Percentiles rank a stretch among this genome's conserved stretches.
These are phyloP conservation scores for Nezara viridula DNA, from an alignment of 2,888 invertebrate species.

Conservation along the genomic window DNA sequence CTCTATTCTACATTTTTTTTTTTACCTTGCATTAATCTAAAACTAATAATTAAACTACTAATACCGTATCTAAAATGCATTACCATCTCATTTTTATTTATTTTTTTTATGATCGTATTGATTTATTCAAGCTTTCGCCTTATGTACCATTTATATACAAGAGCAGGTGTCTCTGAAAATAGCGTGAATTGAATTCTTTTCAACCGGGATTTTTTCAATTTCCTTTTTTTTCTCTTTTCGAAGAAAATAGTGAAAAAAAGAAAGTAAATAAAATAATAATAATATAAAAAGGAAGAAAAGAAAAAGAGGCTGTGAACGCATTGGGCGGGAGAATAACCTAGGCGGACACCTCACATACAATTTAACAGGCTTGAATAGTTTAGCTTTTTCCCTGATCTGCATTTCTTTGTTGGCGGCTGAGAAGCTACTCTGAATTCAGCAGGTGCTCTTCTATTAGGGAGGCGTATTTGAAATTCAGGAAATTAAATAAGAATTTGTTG, in stretches of 20 bases:
- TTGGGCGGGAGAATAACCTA: background rate
- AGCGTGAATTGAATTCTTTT: background rate
- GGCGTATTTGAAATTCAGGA: background rate
- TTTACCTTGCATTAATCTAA: too few relatives aligned
- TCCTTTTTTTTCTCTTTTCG: background rate
- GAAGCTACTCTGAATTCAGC: constrained; percentile 5
- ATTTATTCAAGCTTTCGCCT: background rate
- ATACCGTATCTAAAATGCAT: too few relatives aligned
- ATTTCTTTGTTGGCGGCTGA: background rate
- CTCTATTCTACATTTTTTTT: too few relatives aligned
- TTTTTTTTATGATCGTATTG: too few relatives aligned
- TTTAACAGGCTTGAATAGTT: constrained; percentile 21
- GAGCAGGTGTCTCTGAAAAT: background rate
- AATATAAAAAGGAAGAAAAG: background rate
- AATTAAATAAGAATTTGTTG: constrained; percentile 21
- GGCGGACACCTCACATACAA: background rate
- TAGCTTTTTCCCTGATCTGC: constrained; percentile 8
- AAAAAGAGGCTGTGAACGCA: background rate
- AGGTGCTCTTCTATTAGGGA: background rate
- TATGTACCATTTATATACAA: background rate
- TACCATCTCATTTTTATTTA: too few relatives aligned
- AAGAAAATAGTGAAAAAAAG: background rate
- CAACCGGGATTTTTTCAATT: background rate
- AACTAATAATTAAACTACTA: too few relatives aligned
- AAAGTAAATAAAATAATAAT: too few relatives aligned